Evolutionary conservation across 1,140 invertebrate genomes (phyloP).

Genomic region (Papilio dardanus): DNA sequence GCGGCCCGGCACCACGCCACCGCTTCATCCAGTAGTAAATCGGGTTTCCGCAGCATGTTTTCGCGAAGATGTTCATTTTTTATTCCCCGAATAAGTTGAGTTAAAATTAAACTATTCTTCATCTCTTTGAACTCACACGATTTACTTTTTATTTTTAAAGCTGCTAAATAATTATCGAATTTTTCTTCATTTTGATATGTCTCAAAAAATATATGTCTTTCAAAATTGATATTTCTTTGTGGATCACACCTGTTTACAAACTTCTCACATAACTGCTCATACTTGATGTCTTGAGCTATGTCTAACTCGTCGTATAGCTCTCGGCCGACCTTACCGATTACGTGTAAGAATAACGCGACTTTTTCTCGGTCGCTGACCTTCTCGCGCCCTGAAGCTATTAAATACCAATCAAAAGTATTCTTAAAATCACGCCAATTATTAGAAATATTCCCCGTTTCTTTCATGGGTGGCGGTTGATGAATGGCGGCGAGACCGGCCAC

Average conservation of each 20-base stretch:
- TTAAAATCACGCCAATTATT: slow-evolving; percentile 42
- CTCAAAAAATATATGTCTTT: slow-evolving; percentile 31
- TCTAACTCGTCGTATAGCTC: slow-evolving; percentile 41
- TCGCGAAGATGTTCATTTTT: slow-evolving; percentile 33
- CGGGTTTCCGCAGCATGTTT: slow-evolving; percentile 1
- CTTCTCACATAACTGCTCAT: slow-evolving; percentile 32
- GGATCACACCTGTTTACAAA: slow-evolving; percentile 36
- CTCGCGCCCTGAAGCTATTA: slow-evolving; percentile 38
- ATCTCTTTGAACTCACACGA: slow-evolving; percentile 36
- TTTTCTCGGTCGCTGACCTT: slow-evolving; percentile 22
- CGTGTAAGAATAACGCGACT: slow-evolving; percentile 41
- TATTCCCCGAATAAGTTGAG: slow-evolving; percentile 29
- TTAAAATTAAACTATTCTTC: slow-evolving; percentile 37
- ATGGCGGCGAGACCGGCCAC: slow-evolving; percentile 12
- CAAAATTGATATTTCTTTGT: slow-evolving; percentile 39
- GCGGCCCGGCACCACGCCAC: slow-evolving; percentile 33
- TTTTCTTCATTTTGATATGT: slow-evolving; percentile 14
- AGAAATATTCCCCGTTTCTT: slow-evolving; percentile 30
- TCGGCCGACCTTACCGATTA: slow-evolving; percentile 41
- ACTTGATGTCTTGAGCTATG: slow-evolving; percentile 14
- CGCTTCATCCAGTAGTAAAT: slow-evolving; percentile 15
- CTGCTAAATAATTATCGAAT: slow-evolving; percentile 36
- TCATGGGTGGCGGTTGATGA: slow-evolving; percentile 34
- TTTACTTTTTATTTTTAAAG: slow-evolving; percentile 39
- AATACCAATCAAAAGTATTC: slow-evolving; percentile 40